Conservation (phyloP, 2,888 invertebrate species). For the Clanis bilineata region DNA sequence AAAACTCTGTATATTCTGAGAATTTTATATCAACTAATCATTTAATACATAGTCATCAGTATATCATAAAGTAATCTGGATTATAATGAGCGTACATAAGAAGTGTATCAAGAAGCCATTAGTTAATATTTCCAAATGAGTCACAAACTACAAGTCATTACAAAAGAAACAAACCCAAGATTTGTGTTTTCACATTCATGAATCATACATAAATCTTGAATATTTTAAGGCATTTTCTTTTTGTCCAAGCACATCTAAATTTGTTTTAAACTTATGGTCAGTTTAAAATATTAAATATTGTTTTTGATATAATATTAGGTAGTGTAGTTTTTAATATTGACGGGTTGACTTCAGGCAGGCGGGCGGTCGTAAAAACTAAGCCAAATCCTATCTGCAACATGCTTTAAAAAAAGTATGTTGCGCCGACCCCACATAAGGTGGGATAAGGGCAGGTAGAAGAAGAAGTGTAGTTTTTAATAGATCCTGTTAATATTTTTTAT, state of each 20-base stretch:
- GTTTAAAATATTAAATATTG: no score
- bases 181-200: neutral
- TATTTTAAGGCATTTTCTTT: neutral
- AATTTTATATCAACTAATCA: neutral
- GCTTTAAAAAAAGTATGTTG: no score
- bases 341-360: no score
- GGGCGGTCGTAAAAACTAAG: no score
- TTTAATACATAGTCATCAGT: neutral
- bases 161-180: neutral
- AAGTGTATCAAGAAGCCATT: neutral
- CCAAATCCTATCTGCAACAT: no score
- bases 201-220: neutral
- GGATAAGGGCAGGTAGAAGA: no score
- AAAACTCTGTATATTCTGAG: neutral
- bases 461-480: no score
- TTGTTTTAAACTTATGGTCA: no score
- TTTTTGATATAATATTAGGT: no score
- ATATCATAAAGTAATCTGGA: neutral
- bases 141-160: neutral
- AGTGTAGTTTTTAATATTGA: no score
- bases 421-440: no score
- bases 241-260: neutral
- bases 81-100: neutral
- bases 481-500: no score
- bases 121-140: neutral